A percentile compares a stretch with the other conserved stretches of the same genome.
phyloP scores from a whole-genome alignment of 2,113 vertebrate genomes.

The Ptyas mucosa region DNA sequence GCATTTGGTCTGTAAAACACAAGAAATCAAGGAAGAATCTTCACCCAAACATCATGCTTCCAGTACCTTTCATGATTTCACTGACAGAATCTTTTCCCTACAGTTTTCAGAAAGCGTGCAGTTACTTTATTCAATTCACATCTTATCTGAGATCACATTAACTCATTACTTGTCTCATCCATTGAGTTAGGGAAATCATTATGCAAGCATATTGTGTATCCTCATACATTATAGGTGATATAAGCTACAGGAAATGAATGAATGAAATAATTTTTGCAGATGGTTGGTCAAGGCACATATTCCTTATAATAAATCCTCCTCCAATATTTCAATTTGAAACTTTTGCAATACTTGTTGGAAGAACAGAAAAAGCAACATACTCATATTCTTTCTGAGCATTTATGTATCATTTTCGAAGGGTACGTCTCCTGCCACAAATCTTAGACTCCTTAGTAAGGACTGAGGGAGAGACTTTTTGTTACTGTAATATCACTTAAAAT shows the following conservation, averaged over 20 bases:
- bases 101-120: not conserved
- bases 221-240: not conserved
- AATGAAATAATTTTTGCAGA: not conserved
- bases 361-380: conserved; percentile 7
- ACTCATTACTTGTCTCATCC: not conserved
- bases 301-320: not conserved
- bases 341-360: conserved; percentile 30
- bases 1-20: not conserved
- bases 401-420: conserved; percentile 38
- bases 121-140: not conserved
- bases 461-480: conserved; percentile 45
- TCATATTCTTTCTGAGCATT: conserved; percentile 1
- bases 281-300: not conserved
- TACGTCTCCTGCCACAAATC: conserved; percentile 29
- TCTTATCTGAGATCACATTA: not conserved
- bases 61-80: not conserved
- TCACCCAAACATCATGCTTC: not conserved
- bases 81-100: not conserved
- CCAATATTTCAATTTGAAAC: not conserved
- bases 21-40: not conserved
- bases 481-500: conserved; percentile 48
- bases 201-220: not conserved
- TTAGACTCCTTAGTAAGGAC: conserved; percentile 15
- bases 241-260: not conserved
- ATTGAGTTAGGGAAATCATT: not conserved